Conservation (phyloP, 2,113 vertebrate species). For the Cyprinus carpio region DNA sequence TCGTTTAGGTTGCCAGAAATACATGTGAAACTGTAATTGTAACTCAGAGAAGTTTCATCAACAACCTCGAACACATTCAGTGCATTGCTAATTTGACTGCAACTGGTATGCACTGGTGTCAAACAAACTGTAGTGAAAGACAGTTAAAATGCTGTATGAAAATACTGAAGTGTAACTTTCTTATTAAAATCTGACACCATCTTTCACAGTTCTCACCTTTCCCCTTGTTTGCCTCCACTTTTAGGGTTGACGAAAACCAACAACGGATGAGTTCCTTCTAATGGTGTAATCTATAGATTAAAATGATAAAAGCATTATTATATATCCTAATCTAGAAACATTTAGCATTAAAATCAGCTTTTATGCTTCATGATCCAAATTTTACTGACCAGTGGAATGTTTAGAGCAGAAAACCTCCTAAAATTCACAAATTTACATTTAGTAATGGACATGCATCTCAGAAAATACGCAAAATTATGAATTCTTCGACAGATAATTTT, state of each 20-base stretch:
- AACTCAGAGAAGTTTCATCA: background rate
- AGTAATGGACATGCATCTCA: background rate
- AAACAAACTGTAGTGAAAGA: background rate
- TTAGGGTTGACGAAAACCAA: conserved; percentile 31
- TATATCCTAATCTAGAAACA: background rate
- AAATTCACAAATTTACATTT: background rate
- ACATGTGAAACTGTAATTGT: background rate
- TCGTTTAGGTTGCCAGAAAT: background rate
- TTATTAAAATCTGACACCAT: background rate
- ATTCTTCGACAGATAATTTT: background rate
- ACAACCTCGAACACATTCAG: background rate
- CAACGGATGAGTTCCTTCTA: conserved; percentile 6
- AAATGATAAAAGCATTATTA: background rate
- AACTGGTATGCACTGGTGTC: background rate
- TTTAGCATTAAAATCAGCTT: background rate
- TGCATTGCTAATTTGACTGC: background rate
- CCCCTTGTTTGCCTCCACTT: conserved; percentile 15
- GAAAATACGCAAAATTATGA: background rate
- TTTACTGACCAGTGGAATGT: background rate
- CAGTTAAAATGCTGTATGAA: background rate
- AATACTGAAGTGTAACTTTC: background rate
- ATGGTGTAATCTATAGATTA: background rate
- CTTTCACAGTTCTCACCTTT: background rate
- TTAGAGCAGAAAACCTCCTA: background rate
- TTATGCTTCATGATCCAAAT: background rate